Conservation (phyloP, 2,113 vertebrate genomes). For the Megaleporinus macrocephalus region DNA sequence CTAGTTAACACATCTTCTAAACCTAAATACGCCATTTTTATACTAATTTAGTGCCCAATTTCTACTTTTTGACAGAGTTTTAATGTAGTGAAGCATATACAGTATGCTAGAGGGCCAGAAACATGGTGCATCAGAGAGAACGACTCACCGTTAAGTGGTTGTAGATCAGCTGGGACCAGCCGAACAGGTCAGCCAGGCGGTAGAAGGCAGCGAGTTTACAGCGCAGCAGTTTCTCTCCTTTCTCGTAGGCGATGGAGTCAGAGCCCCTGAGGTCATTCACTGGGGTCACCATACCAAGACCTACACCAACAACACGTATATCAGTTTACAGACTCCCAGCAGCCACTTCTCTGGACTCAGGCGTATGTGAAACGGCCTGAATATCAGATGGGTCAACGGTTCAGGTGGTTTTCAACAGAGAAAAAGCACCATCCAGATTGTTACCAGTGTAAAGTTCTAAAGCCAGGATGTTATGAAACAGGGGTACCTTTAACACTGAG, state of each 20-base stretch:
- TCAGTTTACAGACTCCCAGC: background rate
- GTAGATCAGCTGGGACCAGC: conserved; percentile 98
- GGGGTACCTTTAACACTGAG: too few species aligned
- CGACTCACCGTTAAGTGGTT: conserved; percentile 95
- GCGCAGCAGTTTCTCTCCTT: conserved; percentile 93
- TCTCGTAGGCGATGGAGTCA: conserved; percentile 96
- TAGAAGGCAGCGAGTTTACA: conserved; percentile 97
- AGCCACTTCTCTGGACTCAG: too few species aligned
- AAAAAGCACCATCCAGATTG: too few species aligned
- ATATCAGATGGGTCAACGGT: too few species aligned
- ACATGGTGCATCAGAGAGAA: background rate
- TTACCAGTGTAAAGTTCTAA: too few species aligned
- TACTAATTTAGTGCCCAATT: too few species aligned
- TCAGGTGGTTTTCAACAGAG: too few species aligned
- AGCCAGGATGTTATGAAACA: too few species aligned
- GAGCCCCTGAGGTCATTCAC: conserved; percentile 97
- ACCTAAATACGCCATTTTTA: too few species aligned
- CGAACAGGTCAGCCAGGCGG: conserved; percentile 92
- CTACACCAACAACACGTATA: conserved; percentile 64
- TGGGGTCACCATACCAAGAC: conserved; percentile 98
- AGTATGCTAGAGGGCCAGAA: background rate
- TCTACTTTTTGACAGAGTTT: too few species aligned
- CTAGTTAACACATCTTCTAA: too few species aligned
- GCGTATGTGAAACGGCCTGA: too few species aligned
- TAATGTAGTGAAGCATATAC: background rate